Percentiles rank a stretch among this genome's conserved stretches.
Conservation (phyloP, 1,140 invertebrate species). For the Chionoecetes opilio region DNA sequence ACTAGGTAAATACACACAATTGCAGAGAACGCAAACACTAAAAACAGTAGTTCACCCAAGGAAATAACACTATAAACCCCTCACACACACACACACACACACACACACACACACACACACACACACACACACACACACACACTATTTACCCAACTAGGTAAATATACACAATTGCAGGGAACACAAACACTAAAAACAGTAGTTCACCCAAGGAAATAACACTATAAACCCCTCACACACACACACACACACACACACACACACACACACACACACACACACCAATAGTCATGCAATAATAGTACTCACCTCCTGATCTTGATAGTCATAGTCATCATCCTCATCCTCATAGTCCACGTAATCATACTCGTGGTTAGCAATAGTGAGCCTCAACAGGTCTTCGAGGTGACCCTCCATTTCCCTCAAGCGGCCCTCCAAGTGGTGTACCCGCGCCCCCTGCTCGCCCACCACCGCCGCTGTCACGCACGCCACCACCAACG, state of each 20-base stretch:
- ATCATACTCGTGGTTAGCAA: constrained; percentile 41
- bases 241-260: neutral
- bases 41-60: no score
- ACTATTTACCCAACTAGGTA: no score
- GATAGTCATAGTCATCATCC: neutral
- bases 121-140: neutral
- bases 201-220: neutral
- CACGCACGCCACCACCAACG: constrained; percentile 57
- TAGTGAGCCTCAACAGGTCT: constrained; percentile 41
- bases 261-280: neutral
- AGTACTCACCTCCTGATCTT: neutral
- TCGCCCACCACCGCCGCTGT: constrained; percentile 42
- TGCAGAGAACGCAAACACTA: no score
- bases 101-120: neutral
- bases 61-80: no score
- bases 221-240: no score
- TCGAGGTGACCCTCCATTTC: constrained; percentile 60
- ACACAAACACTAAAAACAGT: neutral
- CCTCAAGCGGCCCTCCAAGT: constrained; percentile 34
- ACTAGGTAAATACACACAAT: no score
- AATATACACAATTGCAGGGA: neutral
- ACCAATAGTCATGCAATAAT: neutral
- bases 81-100: constrained; percentile 28
- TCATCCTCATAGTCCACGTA: constrained; percentile 51
- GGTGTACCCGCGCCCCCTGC: neutral